Evolutionary conservation across 2,888 invertebrate species (phyloP).

Genomic region (Lepetodrilus schrolli): DNA sequence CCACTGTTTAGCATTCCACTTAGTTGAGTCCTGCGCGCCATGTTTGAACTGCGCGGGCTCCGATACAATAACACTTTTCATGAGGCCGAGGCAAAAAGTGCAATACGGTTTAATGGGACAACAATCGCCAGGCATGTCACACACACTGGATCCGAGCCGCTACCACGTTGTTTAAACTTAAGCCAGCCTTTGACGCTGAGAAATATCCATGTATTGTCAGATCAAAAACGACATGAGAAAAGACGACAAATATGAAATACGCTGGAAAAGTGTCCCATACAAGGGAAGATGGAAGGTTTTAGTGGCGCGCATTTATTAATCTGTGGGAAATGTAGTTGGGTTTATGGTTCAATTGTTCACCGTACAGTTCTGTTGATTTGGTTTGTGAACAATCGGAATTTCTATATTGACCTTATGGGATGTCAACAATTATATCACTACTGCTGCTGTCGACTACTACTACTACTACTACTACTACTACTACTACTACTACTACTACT

Average conservation of each 20-base stretch:
- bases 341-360: no score
- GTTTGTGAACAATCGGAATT: no score
- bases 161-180: conserved; percentile 18
- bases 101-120: conserved; percentile 24
- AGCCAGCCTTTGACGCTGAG: not conserved
- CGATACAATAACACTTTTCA: conserved; percentile 31
- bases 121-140: not conserved
- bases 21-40: not conserved
- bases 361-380: no score
- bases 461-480: no score
- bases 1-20: conserved; percentile 18
- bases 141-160: not conserved
- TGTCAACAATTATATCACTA: no score
- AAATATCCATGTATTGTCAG: not conserved
- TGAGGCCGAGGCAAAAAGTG: conserved; percentile 3
- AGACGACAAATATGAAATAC: not conserved
- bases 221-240: not conserved
- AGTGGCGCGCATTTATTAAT: no score
- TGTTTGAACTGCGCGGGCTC: not conserved
- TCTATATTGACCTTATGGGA: no score
- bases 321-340: no score
- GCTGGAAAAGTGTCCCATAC: no score
- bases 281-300: no score
- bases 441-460: no score
- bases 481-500: no score